A percentile compares a stretch with the other conserved stretches of the same genome.
Evolutionary conservation across 2,888 invertebrate species (phyloP).

Genomic region (Argyra leucocephala): DNA sequence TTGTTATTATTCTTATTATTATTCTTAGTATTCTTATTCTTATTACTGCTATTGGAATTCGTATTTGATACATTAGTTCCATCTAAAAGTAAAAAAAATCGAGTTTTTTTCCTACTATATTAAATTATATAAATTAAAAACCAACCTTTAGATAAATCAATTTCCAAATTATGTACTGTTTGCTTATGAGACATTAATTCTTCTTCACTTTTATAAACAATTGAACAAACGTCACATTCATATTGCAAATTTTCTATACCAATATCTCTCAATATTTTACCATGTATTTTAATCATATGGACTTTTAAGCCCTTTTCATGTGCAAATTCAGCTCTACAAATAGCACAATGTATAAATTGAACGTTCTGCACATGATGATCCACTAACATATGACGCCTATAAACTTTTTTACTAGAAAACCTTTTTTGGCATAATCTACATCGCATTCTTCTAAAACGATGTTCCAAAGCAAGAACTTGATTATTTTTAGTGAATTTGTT

Average conservation of each 20-base stretch:
- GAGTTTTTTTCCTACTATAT: neutral
- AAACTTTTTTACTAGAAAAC: constrained; percentile 42
- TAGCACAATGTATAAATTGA: constrained; percentile 41
- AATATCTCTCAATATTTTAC: constrained; percentile 36
- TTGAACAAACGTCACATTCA: constrained; percentile 42
- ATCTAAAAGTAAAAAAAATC: neutral
- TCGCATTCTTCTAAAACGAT: constrained; percentile 40
- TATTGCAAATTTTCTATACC: constrained; percentile 38
- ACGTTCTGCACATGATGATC: constrained; percentile 43
- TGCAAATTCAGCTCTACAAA: constrained; percentile 43
- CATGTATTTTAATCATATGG: constrained; percentile 42
- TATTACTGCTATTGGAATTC: constrained; percentile 20
- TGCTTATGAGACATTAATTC: constrained; percentile 39
- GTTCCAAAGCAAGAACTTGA: constrained; percentile 36
- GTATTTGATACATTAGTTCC: constrained; percentile 20
- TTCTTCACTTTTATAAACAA: constrained; percentile 38
- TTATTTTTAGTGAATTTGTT: constrained; percentile 34
- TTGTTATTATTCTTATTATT: constrained; percentile 20
- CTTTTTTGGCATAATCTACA: constrained; percentile 42
- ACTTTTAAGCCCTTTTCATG: constrained; percentile 43
- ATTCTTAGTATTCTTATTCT: constrained; percentile 13
- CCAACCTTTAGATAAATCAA: constrained; percentile 18
- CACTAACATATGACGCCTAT: constrained; percentile 42
- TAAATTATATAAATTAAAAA: neutral
- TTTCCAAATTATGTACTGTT: constrained; percentile 33